These are phyloP conservation scores for Anniella stebbinsi DNA, from an alignment of 2,797 vertebrate genomes.

Conservation along the genomic window DNA sequence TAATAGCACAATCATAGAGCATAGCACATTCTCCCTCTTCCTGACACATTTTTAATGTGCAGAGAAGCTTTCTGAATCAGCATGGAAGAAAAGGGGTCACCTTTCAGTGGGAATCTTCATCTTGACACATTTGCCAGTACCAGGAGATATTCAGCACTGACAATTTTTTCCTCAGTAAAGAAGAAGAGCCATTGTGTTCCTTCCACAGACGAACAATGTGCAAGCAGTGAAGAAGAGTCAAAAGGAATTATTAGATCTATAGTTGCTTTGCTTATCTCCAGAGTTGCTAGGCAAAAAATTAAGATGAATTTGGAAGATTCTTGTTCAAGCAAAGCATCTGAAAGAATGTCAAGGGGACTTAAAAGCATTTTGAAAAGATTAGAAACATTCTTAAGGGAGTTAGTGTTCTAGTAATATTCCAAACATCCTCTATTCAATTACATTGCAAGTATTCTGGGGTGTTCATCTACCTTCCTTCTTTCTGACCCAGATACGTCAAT, in stretches of 20 bases:
- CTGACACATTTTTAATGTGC: constrained; percentile 45
- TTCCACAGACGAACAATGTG: background rate
- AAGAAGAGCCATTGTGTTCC: background rate
- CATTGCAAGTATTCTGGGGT: too few relatives aligned
- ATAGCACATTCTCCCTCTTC: background rate
- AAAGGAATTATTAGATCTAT: background rate
- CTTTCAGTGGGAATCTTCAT: constrained; percentile 18
- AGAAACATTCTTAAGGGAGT: background rate
- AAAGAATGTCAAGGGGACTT: background rate
- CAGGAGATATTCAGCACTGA: background rate
- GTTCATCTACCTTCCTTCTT: background rate
- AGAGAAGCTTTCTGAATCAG: background rate
- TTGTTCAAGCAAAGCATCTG: background rate
- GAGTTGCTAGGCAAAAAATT: background rate
- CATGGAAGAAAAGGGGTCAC: background rate
- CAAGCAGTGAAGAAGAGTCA: background rate
- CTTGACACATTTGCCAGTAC: background rate
- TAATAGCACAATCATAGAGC: background rate
- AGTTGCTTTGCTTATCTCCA: background rate
- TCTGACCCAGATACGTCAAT: background rate
- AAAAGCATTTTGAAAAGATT: background rate
- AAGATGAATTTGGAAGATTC: background rate
- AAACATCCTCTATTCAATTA: background rate
- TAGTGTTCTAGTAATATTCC: background rate
- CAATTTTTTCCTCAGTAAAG: background rate